phyloP scores from a whole-genome alignment of 2,888 invertebrate species.

The Kuschelorhynchus macadamiae region DNA sequence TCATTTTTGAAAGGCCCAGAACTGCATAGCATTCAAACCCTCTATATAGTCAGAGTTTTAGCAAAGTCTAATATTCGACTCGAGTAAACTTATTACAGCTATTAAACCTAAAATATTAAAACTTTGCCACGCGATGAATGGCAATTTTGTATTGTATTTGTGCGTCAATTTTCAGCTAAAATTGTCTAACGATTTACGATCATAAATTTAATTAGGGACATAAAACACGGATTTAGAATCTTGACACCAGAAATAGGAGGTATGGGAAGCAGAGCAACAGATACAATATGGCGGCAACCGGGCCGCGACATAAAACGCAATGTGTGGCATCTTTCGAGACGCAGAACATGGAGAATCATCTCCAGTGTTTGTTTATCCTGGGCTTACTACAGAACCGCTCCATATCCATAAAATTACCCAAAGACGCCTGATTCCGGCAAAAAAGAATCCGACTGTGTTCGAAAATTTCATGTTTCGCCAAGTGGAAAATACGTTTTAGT shows the following conservation, averaged over 20 bases:
- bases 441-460: neutral
- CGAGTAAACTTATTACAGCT: no score
- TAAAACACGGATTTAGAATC: slow-evolving; percentile 9
- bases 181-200: neutral
- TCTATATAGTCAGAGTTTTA: no score
- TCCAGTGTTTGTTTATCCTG: slow-evolving; percentile 66
- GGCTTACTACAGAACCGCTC: slow-evolving; percentile 63
- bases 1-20: no score
- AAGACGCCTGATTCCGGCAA: slow-evolving; percentile 17
- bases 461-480: no score
- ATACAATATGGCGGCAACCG: slow-evolving; percentile 43
- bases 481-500: no score
- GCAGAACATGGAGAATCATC: slow-evolving; percentile 62
- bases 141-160: no score
- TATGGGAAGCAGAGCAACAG: slow-evolving; percentile 6
- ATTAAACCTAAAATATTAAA: no score
- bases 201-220: slow-evolving; percentile 9
- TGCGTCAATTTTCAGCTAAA: no score
- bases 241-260: slow-evolving; percentile 19
- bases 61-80: no score
- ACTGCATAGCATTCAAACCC: no score
- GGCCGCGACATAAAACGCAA: slow-evolving; percentile 54
- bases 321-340: slow-evolving; percentile 61
- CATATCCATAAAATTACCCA: slow-evolving; percentile 64
- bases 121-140: no score